Conservation (phyloP, 2,113 vertebrate genomes). For the Clarias gariepinus region DNA sequence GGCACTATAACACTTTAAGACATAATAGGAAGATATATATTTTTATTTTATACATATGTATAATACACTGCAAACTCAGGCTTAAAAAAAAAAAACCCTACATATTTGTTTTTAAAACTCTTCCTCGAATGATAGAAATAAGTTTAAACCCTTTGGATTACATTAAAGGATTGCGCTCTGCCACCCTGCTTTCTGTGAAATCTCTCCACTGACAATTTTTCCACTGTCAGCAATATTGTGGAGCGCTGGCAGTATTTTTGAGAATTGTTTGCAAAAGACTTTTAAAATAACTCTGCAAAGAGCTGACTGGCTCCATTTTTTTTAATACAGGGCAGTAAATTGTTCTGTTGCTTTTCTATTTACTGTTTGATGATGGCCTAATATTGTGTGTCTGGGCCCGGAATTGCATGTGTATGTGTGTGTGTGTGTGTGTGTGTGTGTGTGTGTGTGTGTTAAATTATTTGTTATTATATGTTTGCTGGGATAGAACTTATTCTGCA, state of each 20-base stretch:
- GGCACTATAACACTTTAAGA: neutral
- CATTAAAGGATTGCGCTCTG: neutral
- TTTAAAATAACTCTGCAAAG: neutral
- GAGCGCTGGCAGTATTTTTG: neutral
- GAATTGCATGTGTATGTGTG: neutral
- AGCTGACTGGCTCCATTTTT: neutral
- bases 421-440: neutral
- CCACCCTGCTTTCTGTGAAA: neutral
- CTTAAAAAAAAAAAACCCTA: no score
- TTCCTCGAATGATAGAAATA: neutral
- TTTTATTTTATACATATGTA: neutral
- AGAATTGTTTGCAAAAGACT: neutral
- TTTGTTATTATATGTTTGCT: neutral
- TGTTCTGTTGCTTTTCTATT: neutral
- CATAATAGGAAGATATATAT: neutral
- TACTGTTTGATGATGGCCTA: neutral
- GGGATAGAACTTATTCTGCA: neutral
- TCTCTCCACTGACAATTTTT: neutral
- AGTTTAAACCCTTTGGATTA: neutral
- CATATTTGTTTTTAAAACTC: neutral
- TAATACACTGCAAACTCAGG: neutral
- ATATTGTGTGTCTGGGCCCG: neutral
- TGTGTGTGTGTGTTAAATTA: neutral
- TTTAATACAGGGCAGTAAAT: neutral
- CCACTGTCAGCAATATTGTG: neutral